Evolutionary conservation across 2,888 invertebrate species (phyloP), one percentile per base, ranked within the genome.

Genomic region (Campaea margaritaria): DNA sequence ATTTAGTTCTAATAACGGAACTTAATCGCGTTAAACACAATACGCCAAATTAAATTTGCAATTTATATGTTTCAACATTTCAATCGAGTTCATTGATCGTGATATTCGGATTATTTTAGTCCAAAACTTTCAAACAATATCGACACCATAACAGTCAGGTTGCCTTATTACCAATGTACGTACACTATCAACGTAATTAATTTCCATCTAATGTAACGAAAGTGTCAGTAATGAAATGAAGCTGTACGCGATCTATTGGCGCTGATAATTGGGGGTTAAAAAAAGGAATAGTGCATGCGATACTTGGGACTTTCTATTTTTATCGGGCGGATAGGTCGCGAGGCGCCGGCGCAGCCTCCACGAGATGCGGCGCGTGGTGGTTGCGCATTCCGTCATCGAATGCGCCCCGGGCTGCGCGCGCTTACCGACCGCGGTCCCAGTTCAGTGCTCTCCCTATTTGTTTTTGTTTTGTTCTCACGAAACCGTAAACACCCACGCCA

Each of bases 231-330:
- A 79, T 75, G 72, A 75, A 76, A 78, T 77, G 75, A 79, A 81
- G 80, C 65, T 48, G 54, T 65, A 83, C 82, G 75, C 78, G 80
- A 86, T 85, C 80, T 77, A 79, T 79, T 73, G 78, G 68, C 77
- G 69, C 72, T 75, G 83, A 85, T 89, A 88, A 86, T 86, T 76
- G 79, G 77, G 90, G 85, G 86, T 87, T 89, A 86, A 89, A 88
- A 87, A 89, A 89, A 87, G 87, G 87, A 86, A 78, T 83, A 68
- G 52, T 70, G 79, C 81, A 81, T 82, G 83, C 81, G 80, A 78
- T 83, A 76, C 85, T 87, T 87, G 76, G 76, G 80, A 86, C 92
- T 92, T 92, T 92, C 92, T 92, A 92, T 92, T 92, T 91, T 91
- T 90, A 87, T 85, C 84, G 82, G 83, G 85, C 79, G 85, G 86